Conservation (phyloP, 2,888 invertebrate species). For the Drosophila subsilvestris region DNA sequence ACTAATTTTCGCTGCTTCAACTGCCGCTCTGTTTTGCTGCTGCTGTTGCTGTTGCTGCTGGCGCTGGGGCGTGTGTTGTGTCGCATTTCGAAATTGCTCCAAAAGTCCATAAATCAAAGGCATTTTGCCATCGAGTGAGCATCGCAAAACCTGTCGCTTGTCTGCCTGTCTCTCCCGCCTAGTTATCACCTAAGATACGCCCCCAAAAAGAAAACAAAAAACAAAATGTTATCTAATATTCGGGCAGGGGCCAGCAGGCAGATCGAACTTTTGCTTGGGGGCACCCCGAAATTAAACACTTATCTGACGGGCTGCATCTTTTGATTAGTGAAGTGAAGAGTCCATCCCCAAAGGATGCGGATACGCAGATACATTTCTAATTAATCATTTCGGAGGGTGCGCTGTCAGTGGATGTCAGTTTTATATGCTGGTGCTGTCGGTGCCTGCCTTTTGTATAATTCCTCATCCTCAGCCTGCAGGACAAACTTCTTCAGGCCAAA, state of each 20-base stretch:
- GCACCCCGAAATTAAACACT: slow-evolving; percentile 33
- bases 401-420: slow-evolving; percentile 76
- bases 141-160: slow-evolving; percentile 55
- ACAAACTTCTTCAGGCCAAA: slow-evolving; percentile 60
- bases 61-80: slow-evolving; percentile 61
- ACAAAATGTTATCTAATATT: slow-evolving; percentile 5
- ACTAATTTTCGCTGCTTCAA: slow-evolving; percentile 35
- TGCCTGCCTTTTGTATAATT: slow-evolving; percentile 71
- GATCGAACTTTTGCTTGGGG: slow-evolving; percentile 1
- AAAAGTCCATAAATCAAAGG: slow-evolving; percentile 77
- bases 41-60: neutral
- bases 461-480: slow-evolving; percentile 31
- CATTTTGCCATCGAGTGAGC: slow-evolving; percentile 42
- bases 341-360: slow-evolving; percentile 1
- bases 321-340: slow-evolving; percentile 1
- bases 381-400: slow-evolving; percentile 63
- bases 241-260: neutral
- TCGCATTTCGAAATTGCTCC: slow-evolving; percentile 75
- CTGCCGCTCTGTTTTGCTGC: slow-evolving; percentile 15
- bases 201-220: neutral
- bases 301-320: slow-evolving; percentile 53
- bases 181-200: slow-evolving; percentile 65
- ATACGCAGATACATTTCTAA: slow-evolving; percentile 45
- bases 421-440: slow-evolving; percentile 78
- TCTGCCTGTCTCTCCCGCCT: slow-evolving; percentile 9